Evolutionary conservation across 2,888 invertebrate genomes (phyloP).

Genomic region (Tachina fera): DNA sequence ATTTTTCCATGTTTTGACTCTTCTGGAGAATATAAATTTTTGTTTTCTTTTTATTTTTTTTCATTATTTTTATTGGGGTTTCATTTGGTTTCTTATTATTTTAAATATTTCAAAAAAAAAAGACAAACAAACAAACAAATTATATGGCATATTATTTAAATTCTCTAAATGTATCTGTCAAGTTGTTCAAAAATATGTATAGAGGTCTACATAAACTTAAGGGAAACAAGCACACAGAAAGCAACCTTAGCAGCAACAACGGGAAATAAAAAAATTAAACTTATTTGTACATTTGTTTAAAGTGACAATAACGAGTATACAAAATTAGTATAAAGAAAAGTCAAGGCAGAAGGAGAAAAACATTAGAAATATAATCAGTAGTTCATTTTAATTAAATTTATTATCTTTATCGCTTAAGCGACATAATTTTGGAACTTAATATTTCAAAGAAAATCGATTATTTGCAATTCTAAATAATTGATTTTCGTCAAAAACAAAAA

Average conservation of each 20-base stretch:
- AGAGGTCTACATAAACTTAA: slow-evolving; percentile 26
- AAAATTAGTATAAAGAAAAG: slow-evolving; percentile 6
- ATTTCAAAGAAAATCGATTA: too few relatives aligned
- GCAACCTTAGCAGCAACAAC: not conserved
- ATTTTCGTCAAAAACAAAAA: too few relatives aligned
- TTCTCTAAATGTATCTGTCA: slow-evolving; percentile 59
- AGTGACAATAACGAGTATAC: slow-evolving; percentile 58
- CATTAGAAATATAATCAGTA: too few relatives aligned
- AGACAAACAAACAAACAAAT: slow-evolving; percentile 67
- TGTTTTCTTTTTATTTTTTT: slow-evolving; percentile 8
- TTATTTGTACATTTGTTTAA: slow-evolving; percentile 61
- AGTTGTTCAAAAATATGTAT: slow-evolving; percentile 61
- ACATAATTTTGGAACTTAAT: too few relatives aligned
- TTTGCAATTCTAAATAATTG: too few relatives aligned
- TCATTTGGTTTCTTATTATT: slow-evolving; percentile 10
- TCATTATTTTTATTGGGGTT: slow-evolving; percentile 12
- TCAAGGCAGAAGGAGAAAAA: too few relatives aligned
- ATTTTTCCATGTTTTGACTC: slow-evolving; percentile 62
- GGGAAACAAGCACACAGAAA: not conserved
- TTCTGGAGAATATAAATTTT: slow-evolving; percentile 55
- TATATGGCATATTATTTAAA: slow-evolving; percentile 64
- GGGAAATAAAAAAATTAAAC: slow-evolving; percentile 44
- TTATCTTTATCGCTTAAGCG: too few relatives aligned
- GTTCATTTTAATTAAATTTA: too few relatives aligned
- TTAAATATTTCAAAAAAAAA: slow-evolving; percentile 35